Percentiles rank a stretch among this genome's conserved stretches.
Conservation (phyloP, 2,797 vertebrate genomes). For the Chrysocyon brachyurus region DNA sequence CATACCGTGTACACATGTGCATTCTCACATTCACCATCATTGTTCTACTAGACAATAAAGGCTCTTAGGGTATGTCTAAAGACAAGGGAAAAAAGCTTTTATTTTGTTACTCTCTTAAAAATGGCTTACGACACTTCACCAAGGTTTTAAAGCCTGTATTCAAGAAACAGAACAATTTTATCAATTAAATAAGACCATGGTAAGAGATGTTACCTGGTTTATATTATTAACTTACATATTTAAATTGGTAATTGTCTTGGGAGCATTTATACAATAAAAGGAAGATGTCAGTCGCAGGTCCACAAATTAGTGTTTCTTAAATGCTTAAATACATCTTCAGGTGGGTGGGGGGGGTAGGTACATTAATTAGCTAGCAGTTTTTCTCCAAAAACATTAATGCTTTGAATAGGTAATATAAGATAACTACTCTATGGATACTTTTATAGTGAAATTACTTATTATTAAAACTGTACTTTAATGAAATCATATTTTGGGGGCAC, state of each 20-base stretch:
- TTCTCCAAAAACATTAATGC: not conserved
- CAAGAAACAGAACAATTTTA: not conserved
- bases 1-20: not conserved
- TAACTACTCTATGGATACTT: not conserved
- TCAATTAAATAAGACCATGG: not conserved
- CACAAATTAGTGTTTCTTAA: not conserved
- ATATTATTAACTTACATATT: slow-evolving; percentile 1
- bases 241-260: not conserved
- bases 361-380: not conserved
- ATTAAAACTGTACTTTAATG: slow-evolving; percentile 27
- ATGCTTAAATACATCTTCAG: not conserved
- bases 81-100: not conserved
- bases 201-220: not conserved
- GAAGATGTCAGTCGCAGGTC: not conserved
- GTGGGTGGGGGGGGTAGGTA: too few relatives aligned
- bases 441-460: slow-evolving; percentile 28
- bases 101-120: slow-evolving; percentile 11
- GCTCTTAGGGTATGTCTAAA: not conserved
- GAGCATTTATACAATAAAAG: slow-evolving; percentile 16
- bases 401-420: slow-evolving; percentile 48
- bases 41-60: not conserved
- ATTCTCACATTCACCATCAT: not conserved
- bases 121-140: not conserved
- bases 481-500: too few relatives aligned
- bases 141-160: not conserved